Conservation (phyloP, 1,140 invertebrate species). For the Drosophila tani region DNA sequence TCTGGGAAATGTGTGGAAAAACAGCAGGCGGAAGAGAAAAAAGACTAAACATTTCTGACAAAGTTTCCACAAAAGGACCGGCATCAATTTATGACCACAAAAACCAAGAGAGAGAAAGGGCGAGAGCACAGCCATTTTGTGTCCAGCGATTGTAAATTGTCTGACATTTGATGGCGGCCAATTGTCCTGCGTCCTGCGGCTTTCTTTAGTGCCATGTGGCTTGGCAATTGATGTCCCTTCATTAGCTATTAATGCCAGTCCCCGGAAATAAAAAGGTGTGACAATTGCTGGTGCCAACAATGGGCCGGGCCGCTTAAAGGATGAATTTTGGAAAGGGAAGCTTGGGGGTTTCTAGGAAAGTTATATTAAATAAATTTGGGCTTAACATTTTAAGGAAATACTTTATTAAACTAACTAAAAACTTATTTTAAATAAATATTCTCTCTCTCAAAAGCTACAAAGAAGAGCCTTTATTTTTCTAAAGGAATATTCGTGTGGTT, state of each 20-base stretch:
- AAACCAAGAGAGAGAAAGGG: constrained; percentile 5
- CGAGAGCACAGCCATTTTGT: constrained; percentile 27
- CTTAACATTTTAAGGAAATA: no score
- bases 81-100: constrained; percentile 52
- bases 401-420: no score
- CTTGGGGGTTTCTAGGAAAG: no score
- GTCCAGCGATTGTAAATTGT: constrained; percentile 64
- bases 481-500: no score
- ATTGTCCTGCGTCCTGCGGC: constrained; percentile 37
- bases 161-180: constrained; percentile 43
- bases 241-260: constrained; percentile 74
- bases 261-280: constrained; percentile 67
- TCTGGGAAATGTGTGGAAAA: background rate
- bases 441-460: no score
- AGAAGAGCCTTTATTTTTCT: no score
- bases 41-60: background rate
- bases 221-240: constrained; percentile 56
- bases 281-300: constrained; percentile 50
- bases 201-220: constrained; percentile 20
- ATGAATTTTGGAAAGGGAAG: no score
- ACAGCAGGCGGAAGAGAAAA: background rate
- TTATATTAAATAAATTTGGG: no score
- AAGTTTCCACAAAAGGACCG: constrained; percentile 6
- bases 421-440: no score
- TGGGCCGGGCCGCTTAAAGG: background rate